Evolutionary conservation across 2,113 vertebrate genomes (phyloP), one percentile per base, ranked within the genome.

Genomic region (Tylochromis polylepis): DNA sequence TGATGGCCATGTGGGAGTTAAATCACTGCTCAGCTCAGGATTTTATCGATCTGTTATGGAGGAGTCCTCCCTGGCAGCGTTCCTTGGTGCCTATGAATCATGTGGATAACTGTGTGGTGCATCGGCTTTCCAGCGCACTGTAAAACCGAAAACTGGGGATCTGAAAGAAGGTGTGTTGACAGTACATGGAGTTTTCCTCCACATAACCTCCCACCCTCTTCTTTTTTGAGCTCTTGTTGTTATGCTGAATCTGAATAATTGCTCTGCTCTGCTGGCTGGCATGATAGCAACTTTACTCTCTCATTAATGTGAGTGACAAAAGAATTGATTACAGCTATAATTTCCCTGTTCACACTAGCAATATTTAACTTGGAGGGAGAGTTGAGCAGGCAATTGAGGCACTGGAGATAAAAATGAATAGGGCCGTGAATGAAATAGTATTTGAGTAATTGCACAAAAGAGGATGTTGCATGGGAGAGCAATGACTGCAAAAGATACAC

Each of bases 41-140:
- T 93, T 89, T 85, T 89, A 94, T 94, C 15, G 93, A 94, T 92
- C 89, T 41, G 41, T 46, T 83, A 83, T 80, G 93, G 91, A 93
- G 91, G 89, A 91, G 89, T 84, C 88, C 83, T 90, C 78, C 78
- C 85, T 75, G 82, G 83, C 90, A 85, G 70, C 62, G 11, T 72
- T 79, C 62, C 85, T 83, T 15, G 83, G 75, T 85, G 46, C 77
- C 88, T 22, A 67, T 94, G 91, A 94, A 85, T 94, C 93, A 93
- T 86, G 46, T 18, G 72, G 82, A 79, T 89, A 91, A 91, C 89
- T 88, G 88, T 60, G 72, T 87, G 87, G 81, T 57, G 82, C 87
- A 15, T 80, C 2, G 24, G 55, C 70, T 51, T 59, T 53, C 84
- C 81, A 84, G 46, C 36, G 18, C 84, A 11, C 82, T 27, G 55